Base-by-base conservation (phyloP, 2,113 vertebrate genomes). In the Indicator maculatus region DNA sequence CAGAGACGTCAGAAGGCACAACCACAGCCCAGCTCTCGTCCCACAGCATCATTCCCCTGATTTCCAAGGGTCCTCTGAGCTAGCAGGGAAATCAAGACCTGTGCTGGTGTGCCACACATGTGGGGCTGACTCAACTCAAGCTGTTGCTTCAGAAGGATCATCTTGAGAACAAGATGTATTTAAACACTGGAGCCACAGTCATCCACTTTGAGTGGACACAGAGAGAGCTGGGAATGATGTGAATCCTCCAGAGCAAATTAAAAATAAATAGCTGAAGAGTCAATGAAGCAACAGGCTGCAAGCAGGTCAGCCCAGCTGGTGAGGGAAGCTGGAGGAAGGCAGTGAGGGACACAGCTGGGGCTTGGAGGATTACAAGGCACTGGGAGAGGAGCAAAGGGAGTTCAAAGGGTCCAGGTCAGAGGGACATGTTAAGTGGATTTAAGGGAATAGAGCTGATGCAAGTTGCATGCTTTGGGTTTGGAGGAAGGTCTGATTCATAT, bases 371-470 rank as follows among this genome's bases (percentile, higher is more conserved):
- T 7, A 4, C 5, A 9, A 87, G 55, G 66, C 59, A 55, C 26
- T 5, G 55, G 60, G 56, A 83, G 23, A 83, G 88, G 78, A 97
- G 53, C 90, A 72, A 69, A 86, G 79, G 67, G 96, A 92, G 92
- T 90, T 90, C 83, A 76, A 20, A 33, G 39, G 45, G 63, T 52
- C 10, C 30, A 7, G 91, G 75, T 77, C 90, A 92, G 33, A 61
- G 64, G 56, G 66, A 89, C 58, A 82, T 1, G 7, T 2, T 38
- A 2, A 41, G 64, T 71, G 78, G 77, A 69, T 86, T 90, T 84
- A 61, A 89, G 95, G 92, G 93, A 96, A 90, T 4, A 28, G 77
- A 23, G 58, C 6, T 95, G 93, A 93, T 84, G 80, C 80, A 96
- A 92, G 44, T 24, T 58, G 58, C 10, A 3, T 3, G 33, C 27